These are phyloP conservation scores for Diachasmimorpha longicaudata DNA, from an alignment of 1,140 invertebrate genomes.

Conservation along the genomic window DNA sequence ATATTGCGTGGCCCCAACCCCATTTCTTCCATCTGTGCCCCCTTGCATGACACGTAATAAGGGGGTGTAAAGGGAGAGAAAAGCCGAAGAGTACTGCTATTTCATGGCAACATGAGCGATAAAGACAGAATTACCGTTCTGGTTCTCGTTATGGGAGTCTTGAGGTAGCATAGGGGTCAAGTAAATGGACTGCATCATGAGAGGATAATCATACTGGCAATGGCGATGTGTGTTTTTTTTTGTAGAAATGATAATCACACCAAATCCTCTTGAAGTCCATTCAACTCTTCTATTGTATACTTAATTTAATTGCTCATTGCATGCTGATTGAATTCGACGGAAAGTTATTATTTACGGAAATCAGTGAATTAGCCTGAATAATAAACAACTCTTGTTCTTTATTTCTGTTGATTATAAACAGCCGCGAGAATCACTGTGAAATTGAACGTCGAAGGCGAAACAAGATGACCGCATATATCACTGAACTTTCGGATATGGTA, in stretches of 20 bases:
- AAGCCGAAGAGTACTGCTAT: background rate
- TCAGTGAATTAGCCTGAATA: slow-evolving; percentile 1
- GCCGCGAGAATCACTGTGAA: slow-evolving; percentile 99
- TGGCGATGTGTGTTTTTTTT: background rate
- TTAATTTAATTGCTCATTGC: too few species aligned
- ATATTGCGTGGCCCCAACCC: slow-evolving; percentile 4
- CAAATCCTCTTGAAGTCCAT: background rate
- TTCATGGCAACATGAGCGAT: background rate
- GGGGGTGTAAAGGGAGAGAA: background rate
- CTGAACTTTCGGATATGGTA: slow-evolving; percentile 99
- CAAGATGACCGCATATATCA: slow-evolving; percentile 99
- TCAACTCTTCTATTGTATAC: background rate
- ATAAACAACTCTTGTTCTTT: slow-evolving; percentile 13
- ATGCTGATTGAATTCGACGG: too few species aligned
- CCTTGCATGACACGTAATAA: slow-evolving; percentile 2
- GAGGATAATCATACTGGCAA: background rate
- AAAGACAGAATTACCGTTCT: background rate
- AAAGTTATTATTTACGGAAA: background rate
- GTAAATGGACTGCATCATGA: slow-evolving; percentile 3
- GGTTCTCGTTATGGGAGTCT: slow-evolving; percentile 16
- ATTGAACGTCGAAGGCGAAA: slow-evolving; percentile 97
- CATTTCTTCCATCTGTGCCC: background rate
- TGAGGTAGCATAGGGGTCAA: background rate
- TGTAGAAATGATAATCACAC: background rate
- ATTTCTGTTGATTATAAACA: slow-evolving; percentile 51